Base-by-base conservation (phyloP, 37 sponge, comb jelly and placozoan genomes). In the Hexactinellida sp. region DNA sequence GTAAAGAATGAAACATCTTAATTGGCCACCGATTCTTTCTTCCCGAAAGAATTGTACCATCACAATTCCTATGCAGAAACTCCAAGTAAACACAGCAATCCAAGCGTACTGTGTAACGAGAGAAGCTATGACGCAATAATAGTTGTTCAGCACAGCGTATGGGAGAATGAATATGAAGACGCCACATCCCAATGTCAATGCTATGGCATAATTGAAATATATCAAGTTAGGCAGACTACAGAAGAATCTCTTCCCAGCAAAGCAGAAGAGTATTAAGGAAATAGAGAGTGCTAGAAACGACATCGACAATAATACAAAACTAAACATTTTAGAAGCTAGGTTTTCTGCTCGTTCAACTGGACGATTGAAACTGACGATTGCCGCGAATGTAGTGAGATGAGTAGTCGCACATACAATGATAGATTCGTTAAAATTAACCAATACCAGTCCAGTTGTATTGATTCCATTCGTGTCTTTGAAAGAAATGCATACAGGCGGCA, bases 31-130 rank as follows among this genome's bases (percentile, higher is more conserved):
- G 25, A 63, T 28, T 7, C 5, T 23, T 10, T 63, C 76, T 25
- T 63, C 76, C 30, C 13, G 3, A 23, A 63, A n/a, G 30, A 63
- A 63, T 63, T 25, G 21, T 63, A 63, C 13, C 5, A 63, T 7
- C 21, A n/a, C 30, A 63, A 63, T 63, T 7, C 76, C 3, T 32
- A 63, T 63, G 13, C 76, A 63, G 13, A 63, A 23, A 63, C 76
- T 63, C 76, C 76, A 63, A 63, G 76, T n/a, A 63, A 63, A 63
- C 34, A 63, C 76, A 32, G 76, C 25, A 7, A 63, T 63, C 76
- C 76, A 63, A 25, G 34, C 3, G 13, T 63, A 63, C 76, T 63
- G 76, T 25, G 76, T 63, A 7, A 63, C 5, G 34, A 63, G 30
- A 10, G 30, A 10, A 32, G 76, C 25, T n/a, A 63, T n/a, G 3